phyloP scores from a whole-genome alignment of 1,140 invertebrate species.

The Arctopsyche grandis region DNA sequence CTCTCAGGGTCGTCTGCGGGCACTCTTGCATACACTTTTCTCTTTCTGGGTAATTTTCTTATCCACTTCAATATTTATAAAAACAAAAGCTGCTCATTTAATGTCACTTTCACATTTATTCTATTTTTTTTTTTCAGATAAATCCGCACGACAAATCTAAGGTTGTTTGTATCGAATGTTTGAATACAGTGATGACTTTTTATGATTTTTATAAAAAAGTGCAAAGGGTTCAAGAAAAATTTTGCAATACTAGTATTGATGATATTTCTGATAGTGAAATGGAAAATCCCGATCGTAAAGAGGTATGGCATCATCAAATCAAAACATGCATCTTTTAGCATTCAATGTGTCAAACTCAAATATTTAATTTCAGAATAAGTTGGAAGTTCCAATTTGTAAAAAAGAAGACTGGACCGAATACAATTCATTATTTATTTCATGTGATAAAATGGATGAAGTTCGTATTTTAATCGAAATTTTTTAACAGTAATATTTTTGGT shows the following conservation, averaged over 20 bases:
- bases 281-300: too few relatives aligned
- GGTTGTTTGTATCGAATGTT: slow-evolving; percentile 27
- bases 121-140: slow-evolving; percentile 30
- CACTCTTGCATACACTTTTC: neutral
- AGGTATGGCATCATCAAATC: neutral
- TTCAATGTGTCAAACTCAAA: too few relatives aligned
- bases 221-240: slow-evolving; percentile 21
- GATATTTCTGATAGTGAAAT: neutral
- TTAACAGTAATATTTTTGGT: too few relatives aligned
- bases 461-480: too few relatives aligned
- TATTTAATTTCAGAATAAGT: too few relatives aligned
- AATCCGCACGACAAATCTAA: slow-evolving; percentile 15
- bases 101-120: too few relatives aligned
- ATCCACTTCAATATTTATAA: neutral
- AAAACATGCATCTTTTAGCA: too few relatives aligned
- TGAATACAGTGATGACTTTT: slow-evolving; percentile 12
- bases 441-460: too few relatives aligned
- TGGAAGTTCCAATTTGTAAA: too few relatives aligned
- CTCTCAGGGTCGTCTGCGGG: neutral
- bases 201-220: slow-evolving; percentile 33
- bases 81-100: too few relatives aligned
- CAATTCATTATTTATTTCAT: too few relatives aligned
- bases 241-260: neutral
- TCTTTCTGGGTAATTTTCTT: neutral
- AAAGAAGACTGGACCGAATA: too few relatives aligned